These are phyloP conservation scores for Triplophysa tibetana DNA, from an alignment of 2,113 vertebrate genomes.

Conservation along the genomic window DNA sequence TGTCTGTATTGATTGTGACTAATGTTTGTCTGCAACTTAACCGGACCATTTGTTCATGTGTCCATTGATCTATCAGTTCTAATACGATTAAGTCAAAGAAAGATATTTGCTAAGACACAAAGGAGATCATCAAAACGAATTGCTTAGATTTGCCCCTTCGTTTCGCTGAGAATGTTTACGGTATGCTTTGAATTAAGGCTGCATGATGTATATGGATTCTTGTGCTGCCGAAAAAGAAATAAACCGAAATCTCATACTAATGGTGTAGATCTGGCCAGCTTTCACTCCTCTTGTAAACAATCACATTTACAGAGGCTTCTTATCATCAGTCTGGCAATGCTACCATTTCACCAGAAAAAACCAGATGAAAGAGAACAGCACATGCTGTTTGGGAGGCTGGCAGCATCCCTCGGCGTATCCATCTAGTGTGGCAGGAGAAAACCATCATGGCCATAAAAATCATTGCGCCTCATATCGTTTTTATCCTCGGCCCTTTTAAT, in stretches of 20 bases:
- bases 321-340: constrained; percentile 50
- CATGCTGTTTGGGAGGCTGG: constrained; percentile 8
- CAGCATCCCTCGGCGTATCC: constrained; percentile 9
- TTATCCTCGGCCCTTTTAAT: constrained; percentile 46
- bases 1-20: constrained; percentile 49
- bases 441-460: background rate
- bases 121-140: constrained; percentile 17
- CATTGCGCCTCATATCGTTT: constrained; percentile 34
- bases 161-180: background rate
- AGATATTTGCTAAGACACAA: constrained; percentile 1
- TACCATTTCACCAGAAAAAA: constrained; percentile 45
- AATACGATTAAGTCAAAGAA: constrained; percentile 24
- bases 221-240: constrained; percentile 21
- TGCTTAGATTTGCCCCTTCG: background rate
- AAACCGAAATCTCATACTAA: constrained; percentile 44
- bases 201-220: background rate
- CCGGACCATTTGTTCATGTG: constrained; percentile 36
- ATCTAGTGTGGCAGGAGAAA: constrained; percentile 3
- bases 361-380: constrained; percentile 43
- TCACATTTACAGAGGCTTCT: constrained; percentile 41
- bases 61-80: constrained; percentile 37
- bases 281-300: constrained; percentile 36
- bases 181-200: constrained; percentile 36
- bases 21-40: constrained; percentile 42
- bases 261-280: constrained; percentile 39